Evolutionary conservation across 2,113 vertebrate genomes (phyloP), one percentile per base, ranked within the genome.

Genomic region (Morone chrysops): DNA sequence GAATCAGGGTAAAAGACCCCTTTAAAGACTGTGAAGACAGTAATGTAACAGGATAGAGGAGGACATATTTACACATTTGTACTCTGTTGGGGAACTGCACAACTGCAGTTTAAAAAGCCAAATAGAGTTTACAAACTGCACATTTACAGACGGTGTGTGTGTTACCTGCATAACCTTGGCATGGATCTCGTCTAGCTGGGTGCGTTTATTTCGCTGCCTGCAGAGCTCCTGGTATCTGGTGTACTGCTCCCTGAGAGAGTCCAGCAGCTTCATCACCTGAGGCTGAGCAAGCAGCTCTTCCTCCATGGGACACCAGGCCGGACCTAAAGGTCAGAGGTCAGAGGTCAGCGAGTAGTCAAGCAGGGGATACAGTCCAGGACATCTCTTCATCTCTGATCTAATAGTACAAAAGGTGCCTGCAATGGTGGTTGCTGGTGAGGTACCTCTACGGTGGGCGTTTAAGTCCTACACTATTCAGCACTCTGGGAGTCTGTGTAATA

Each of bases 111-210:
- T 45, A 45, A 45, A 9, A 45, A 47, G 50, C 50, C 50, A 51
- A 18, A 51, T 9, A 17, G 5, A 51, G 17, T 8, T 53, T 7
- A 20, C 50, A 53, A 8, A 4, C 12, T 14, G 31, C 31, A 31
- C 31, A 31, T 31, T 31, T 31, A 31, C 45, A 47, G 45, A 45
- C 12, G 45, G 47, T 48, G 47, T 48, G 13, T 16, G 20, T 3
- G 60, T 91, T 94, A 99, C 98, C 97, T 99, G 98, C 97, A 98
- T 99, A 90, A 99, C 98, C 89, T 99, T 99, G 95, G 97, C 95
- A 22, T 99, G 98, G 84, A 99, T 97, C 90, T 99, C 98, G 73
- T 99, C 98, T 0, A 99, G 95, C 82, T 99, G 98, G 0, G 96
- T 97, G 74, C 98, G 97, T n/a, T 99, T 99, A 93, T 97, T 99